Evolutionary conservation across 1,140 invertebrate species (phyloP).

Genomic region (Latrodectus geometricus): DNA sequence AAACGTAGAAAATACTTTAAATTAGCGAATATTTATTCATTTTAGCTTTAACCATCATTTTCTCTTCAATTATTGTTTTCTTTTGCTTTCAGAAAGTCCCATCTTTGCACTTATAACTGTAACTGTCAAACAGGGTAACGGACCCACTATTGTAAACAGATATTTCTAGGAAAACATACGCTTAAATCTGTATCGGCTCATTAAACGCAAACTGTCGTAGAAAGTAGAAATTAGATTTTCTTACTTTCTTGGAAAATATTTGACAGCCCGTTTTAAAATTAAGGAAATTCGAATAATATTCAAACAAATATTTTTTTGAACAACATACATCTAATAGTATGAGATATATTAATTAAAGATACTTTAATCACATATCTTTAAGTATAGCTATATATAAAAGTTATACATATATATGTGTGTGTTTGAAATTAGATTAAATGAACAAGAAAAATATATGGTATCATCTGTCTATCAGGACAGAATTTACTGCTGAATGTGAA

Average conservation of each 20-base stretch:
- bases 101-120: neutral
- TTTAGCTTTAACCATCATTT: neutral
- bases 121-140: conserved; percentile 10
- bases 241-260: too few species aligned
- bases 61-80: neutral
- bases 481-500: too few species aligned
- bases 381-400: too few species aligned
- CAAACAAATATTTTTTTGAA: too few species aligned
- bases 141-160: neutral
- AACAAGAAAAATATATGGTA: too few species aligned
- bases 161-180: conserved; percentile 41
- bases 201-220: conserved; percentile 23
- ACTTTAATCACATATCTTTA: too few species aligned
- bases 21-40: neutral
- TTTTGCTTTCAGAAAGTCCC: neutral
- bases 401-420: too few species aligned
- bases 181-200: conserved; percentile 44
- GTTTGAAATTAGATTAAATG: too few species aligned
- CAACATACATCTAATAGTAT: too few species aligned
- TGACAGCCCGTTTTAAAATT: neutral
- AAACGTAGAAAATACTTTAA: neutral
- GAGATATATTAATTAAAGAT: too few species aligned
- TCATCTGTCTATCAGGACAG: too few species aligned
- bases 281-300: too few species aligned
- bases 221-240: conserved; percentile 11